phyloP scores from a whole-genome alignment of 2,113 vertebrate genomes.

The Galemys pyrenaicus region DNA sequence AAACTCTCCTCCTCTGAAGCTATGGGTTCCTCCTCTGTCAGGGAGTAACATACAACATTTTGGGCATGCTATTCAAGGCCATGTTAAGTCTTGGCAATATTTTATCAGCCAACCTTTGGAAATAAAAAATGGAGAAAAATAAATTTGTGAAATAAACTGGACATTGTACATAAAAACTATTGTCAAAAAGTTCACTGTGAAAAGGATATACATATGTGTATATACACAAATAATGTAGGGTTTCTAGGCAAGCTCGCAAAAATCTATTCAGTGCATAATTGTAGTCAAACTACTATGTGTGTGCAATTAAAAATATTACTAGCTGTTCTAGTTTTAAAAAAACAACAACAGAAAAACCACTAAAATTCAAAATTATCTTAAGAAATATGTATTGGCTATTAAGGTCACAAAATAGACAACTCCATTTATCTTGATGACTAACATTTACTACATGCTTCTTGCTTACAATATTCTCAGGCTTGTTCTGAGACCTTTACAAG shows the following conservation, averaged over 20 bases:
- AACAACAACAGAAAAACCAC: conserved; percentile 29
- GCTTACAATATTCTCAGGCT: not conserved
- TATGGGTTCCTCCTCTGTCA: not conserved
- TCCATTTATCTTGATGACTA: not conserved
- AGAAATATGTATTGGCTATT: not conserved
- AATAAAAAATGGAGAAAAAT: conserved; percentile 47
- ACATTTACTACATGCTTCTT: not conserved
- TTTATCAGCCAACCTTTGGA: not conserved
- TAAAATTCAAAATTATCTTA: conserved; percentile 19
- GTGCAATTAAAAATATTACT: conserved; percentile 1
- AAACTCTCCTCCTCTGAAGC: not conserved
- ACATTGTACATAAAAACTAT: not conserved
- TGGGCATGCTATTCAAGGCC: not conserved
- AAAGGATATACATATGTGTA: not conserved
- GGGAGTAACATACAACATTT: not conserved
- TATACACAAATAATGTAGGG: not conserved
- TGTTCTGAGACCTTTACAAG: not conserved
- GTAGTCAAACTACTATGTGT: not conserved
- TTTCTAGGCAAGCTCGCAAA: conserved; percentile 1
- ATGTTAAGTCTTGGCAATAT: not conserved
- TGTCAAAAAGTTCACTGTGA: not conserved
- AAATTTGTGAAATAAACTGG: conserved; percentile 10
- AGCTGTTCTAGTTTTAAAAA: not conserved
- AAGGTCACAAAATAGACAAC: not conserved
- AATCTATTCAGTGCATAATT: not conserved